phyloP scores from a whole-genome alignment of 2,888 invertebrate species.

The Hylaea fasciaria region DNA sequence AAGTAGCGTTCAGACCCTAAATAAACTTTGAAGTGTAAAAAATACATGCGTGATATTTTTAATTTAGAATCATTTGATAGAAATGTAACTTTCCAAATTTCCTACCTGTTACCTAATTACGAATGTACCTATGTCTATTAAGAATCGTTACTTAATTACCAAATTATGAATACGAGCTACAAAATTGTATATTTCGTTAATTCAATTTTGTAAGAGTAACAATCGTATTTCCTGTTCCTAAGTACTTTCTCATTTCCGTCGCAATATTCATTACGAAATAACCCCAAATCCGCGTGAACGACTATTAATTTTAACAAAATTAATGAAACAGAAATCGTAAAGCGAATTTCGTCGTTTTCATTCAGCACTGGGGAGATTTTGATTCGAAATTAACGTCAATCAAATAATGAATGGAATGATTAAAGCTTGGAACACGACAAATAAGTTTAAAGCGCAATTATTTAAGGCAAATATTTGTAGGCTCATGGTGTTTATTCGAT shows the following conservation, averaged over 20 bases:
- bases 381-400: conserved; percentile 36
- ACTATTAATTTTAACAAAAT: conserved; percentile 27
- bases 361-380: conserved; percentile 43
- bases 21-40: too few species aligned
- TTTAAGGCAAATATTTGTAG: conserved; percentile 50
- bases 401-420: conserved; percentile 57
- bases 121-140: too few species aligned
- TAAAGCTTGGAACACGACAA: conserved; percentile 50
- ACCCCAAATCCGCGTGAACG: conserved; percentile 10
- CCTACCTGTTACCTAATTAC: too few species aligned
- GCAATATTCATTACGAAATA: conserved; percentile 15
- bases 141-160: too few species aligned
- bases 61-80: too few species aligned
- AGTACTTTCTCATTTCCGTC: conserved; percentile 15
- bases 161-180: too few species aligned
- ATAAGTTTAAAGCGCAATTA: conserved; percentile 59
- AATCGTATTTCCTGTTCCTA: too few species aligned
- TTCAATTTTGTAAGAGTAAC: too few species aligned
- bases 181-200: too few species aligned
- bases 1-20: too few species aligned
- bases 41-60: too few species aligned
- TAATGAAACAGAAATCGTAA: conserved; percentile 26
- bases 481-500: conserved; percentile 25
- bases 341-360: conserved; percentile 34
- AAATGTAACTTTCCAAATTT: too few species aligned